These are phyloP conservation scores for Sesia bembeciformis DNA, from an alignment of 2,888 invertebrate genomes.

Conservation along the genomic window DNA sequence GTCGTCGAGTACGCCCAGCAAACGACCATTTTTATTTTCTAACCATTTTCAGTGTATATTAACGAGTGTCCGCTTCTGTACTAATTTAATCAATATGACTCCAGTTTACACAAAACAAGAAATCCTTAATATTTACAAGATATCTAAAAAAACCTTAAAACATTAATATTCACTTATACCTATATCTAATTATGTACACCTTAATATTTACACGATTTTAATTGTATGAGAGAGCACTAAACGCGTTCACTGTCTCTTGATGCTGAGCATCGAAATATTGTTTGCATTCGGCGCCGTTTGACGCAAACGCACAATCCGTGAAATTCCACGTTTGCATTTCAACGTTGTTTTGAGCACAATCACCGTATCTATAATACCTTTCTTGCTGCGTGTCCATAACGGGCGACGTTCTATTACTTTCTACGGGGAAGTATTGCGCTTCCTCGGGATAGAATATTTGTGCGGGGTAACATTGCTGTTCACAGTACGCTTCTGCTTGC, in stretches of 20 bases:
- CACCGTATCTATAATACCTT: constrained; percentile 51
- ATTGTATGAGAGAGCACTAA: constrained; percentile 34
- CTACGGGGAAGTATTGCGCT: constrained; percentile 51
- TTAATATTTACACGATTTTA: constrained; percentile 33
- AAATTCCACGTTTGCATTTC: constrained; percentile 56
- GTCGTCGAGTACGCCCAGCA: too few relatives aligned
- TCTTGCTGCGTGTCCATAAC: constrained; percentile 48
- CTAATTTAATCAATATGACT: too few relatives aligned
- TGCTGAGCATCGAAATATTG: constrained; percentile 52
- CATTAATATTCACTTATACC: too few relatives aligned
- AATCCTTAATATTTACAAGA: too few relatives aligned
- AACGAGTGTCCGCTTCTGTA: too few relatives aligned
- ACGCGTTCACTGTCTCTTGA: constrained; percentile 44
- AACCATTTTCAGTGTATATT: too few relatives aligned
- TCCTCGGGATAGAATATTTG: constrained; percentile 61
- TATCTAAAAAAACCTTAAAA: too few relatives aligned
- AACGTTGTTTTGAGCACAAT: constrained; percentile 41
- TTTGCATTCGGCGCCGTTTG: constrained; percentile 44
- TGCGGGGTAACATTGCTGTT: constrained; percentile 46
- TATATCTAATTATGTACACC: not conserved
- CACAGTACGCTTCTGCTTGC: constrained; percentile 53
- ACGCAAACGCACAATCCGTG: constrained; percentile 47
- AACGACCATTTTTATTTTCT: too few relatives aligned
- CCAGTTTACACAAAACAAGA: too few relatives aligned
- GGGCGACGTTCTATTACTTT: constrained; percentile 48